Evolutionary conservation across 2,888 invertebrate genomes (phyloP).

Genomic region (Drosophila mayaguana): DNA sequence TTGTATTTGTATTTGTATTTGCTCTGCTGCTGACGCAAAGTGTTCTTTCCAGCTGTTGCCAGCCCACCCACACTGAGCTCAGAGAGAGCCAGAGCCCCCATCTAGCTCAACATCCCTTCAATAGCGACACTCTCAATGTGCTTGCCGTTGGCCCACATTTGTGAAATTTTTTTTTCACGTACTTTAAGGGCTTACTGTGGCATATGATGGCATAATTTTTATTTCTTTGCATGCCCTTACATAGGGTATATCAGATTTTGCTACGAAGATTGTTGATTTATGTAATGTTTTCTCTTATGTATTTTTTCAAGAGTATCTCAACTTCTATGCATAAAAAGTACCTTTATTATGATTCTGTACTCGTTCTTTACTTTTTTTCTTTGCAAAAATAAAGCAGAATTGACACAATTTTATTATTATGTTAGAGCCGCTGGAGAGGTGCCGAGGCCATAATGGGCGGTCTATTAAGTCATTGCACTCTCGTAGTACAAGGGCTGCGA

Average conservation of each 20-base stretch:
- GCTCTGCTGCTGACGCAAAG: slow-evolving; percentile 72
- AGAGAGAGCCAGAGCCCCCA: neutral
- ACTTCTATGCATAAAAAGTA: neutral
- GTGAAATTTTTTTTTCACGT: slow-evolving; percentile 39
- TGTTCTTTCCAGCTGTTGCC: slow-evolving; percentile 65
- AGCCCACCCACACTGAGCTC: slow-evolving; percentile 28
- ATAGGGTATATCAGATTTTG: neutral
- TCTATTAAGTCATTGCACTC: slow-evolving; percentile 52
- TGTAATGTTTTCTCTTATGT: neutral
- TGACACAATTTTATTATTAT: slow-evolving; percentile 48
- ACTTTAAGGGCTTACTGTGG: slow-evolving; percentile 61
- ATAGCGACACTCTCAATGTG: slow-evolving; percentile 61
- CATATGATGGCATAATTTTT: slow-evolving; percentile 69
- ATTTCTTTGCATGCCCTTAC: slow-evolving; percentile 30
- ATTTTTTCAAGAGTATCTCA: neutral
- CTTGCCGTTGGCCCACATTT: slow-evolving; percentile 68
- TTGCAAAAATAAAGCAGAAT: slow-evolving; percentile 23
- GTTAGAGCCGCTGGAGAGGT: slow-evolving; percentile 32
- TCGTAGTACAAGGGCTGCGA: slow-evolving; percentile 38
- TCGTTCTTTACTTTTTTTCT: slow-evolving; percentile 1
- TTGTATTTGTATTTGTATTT: slow-evolving; percentile 16
- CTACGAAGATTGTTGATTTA: neutral
- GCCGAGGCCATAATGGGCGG: slow-evolving; percentile 5
- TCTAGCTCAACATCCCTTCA: slow-evolving; percentile 3
- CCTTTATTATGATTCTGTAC: neutral